These are phyloP conservation scores for Cercopithecus diana DNA, from an alignment of 2,797 vertebrate species.

Conservation along the genomic window DNA sequence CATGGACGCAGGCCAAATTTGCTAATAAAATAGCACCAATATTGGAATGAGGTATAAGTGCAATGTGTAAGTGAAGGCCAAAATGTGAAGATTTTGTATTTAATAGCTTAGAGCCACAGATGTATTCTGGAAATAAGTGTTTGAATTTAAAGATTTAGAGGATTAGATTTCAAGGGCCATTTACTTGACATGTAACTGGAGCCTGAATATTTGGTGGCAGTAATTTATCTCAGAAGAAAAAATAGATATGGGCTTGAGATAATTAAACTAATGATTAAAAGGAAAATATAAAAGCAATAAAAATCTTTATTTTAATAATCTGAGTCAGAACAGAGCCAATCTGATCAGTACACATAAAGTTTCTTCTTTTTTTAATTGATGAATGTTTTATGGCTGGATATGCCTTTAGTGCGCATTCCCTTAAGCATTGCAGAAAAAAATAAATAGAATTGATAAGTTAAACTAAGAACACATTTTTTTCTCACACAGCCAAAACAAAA, in stretches of 20 bases:
- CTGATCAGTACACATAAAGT: not conserved
- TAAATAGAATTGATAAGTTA: not conserved
- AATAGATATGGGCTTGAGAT: not conserved
- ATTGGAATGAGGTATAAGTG: not conserved
- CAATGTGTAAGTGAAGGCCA: not conserved
- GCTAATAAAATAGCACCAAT: not conserved
- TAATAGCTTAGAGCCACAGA: not conserved
- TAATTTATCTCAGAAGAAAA: not conserved
- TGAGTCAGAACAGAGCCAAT: not conserved
- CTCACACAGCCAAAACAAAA: not conserved
- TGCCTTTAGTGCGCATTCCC: not conserved
- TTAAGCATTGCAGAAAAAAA: not conserved
- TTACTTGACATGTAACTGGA: not conserved
- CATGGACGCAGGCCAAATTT: not conserved
- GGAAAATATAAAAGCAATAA: not conserved
- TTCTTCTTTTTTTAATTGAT: not conserved
- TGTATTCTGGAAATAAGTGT: not conserved
- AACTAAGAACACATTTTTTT: not conserved
- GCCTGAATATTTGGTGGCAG: not conserved
- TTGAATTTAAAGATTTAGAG: not conserved
- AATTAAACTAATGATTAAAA: not conserved
- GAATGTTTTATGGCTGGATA: not conserved
- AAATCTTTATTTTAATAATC: not conserved
- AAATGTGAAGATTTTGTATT: not conserved
- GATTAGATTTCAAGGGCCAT: not conserved